A percentile compares a stretch with the other conserved stretches of the same genome.
Conservation (phyloP, 2,113 vertebrate genomes). For the Hippocampus barbouri region DNA sequence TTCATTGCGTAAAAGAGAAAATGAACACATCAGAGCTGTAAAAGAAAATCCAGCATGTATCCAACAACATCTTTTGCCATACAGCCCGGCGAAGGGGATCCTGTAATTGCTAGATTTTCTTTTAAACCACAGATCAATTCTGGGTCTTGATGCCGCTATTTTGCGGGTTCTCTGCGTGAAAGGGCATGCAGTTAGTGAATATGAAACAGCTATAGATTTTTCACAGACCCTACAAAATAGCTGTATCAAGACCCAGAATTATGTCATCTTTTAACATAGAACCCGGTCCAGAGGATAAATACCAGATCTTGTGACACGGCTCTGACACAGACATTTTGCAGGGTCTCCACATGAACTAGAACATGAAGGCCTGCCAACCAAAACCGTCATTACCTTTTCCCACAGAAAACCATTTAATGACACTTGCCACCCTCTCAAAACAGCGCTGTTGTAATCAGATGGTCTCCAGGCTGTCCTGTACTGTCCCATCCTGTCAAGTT, state of each 20-base stretch:
- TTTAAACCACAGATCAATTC: too few relatives aligned
- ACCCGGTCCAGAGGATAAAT: not conserved
- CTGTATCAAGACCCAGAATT: not conserved
- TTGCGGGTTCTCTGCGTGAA: too few relatives aligned
- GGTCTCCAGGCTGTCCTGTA: not conserved
- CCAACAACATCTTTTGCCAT: too few relatives aligned
- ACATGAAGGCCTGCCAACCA: not conserved
- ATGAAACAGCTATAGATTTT: too few relatives aligned
- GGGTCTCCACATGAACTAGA: not conserved
- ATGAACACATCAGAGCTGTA: too few relatives aligned
- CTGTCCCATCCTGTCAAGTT: too few relatives aligned
- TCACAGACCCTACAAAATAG: not conserved
- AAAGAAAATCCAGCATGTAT: too few relatives aligned
- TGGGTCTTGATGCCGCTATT: too few relatives aligned
- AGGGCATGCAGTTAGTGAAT: too few relatives aligned
- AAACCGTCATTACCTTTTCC: not conserved
- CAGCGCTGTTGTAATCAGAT: not conserved
- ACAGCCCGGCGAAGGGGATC: too few relatives aligned
- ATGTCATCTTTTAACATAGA: not conserved
- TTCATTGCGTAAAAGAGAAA: too few relatives aligned
- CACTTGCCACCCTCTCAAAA: not conserved
- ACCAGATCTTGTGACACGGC: not conserved
- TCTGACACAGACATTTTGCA: not conserved
- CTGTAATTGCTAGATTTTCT: too few relatives aligned
- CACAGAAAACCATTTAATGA: not conserved